Evolutionary conservation across 1,140 invertebrate genomes (phyloP).

Genomic region (Drosophila arizonae): DNA sequence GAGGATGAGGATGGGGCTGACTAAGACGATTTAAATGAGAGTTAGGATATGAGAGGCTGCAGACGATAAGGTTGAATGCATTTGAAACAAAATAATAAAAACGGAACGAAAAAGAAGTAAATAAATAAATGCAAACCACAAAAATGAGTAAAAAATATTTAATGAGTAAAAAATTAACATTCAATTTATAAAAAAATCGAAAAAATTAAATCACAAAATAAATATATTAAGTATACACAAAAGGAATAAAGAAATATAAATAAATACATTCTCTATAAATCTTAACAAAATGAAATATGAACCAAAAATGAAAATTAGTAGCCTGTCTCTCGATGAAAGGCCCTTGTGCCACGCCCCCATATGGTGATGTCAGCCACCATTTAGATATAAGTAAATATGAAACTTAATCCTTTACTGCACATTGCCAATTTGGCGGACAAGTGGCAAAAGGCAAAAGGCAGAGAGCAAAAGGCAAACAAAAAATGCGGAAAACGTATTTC

Average conservation of each 20-base stretch:
- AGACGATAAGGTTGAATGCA: constrained; percentile 10
- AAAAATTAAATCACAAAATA: neutral
- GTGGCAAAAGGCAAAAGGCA: constrained; percentile 16
- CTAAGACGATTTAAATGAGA: neutral
- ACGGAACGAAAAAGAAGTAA: constrained; percentile 47
- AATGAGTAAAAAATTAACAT: neutral
- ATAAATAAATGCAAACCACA: constrained; percentile 51
- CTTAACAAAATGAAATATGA: neutral
- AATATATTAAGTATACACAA: too few relatives aligned
- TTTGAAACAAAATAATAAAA: constrained; percentile 33
- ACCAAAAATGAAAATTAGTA: neutral
- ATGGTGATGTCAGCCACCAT: neutral
- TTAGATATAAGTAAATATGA: too few relatives aligned
- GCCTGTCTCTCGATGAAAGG: too few relatives aligned
- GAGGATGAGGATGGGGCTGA: neutral
- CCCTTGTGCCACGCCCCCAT: neutral
- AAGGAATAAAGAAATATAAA: neutral
- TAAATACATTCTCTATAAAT: neutral
- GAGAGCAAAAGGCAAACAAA: constrained; percentile 32
- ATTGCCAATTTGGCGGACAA: constrained; percentile 58
- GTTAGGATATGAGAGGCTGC: neutral
- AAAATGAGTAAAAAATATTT: too few relatives aligned
- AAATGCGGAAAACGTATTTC: constrained; percentile 63
- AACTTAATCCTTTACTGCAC: constrained; percentile 53
- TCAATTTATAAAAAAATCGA: neutral